These are phyloP conservation scores for Brachionus angularis DNA, from an alignment of 1,140 invertebrate genomes.

Conservation along the genomic window DNA sequence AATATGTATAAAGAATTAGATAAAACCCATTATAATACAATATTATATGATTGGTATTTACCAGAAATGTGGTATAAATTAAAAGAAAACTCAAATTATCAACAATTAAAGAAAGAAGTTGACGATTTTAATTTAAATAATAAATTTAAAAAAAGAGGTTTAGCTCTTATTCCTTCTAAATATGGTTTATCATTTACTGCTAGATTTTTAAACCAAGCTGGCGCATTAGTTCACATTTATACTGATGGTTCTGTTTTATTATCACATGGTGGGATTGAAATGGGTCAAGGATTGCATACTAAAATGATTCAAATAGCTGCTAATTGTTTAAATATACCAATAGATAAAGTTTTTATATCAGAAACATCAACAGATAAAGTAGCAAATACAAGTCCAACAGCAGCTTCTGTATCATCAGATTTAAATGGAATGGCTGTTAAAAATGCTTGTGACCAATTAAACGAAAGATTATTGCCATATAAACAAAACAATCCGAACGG, in stretches of 20 bases:
- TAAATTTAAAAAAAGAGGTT: slow-evolving; percentile 79
- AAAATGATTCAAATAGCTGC: slow-evolving; percentile 78
- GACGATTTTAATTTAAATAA: slow-evolving; percentile 73
- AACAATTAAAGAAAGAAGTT: slow-evolving; percentile 63
- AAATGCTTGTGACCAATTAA: slow-evolving; percentile 35
- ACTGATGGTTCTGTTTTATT: slow-evolving; percentile 83
- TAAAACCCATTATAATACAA: slow-evolving; percentile 73
- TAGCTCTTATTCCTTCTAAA: slow-evolving; percentile 79
- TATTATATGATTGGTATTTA: slow-evolving; percentile 70
- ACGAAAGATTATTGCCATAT: slow-evolving; percentile 32
- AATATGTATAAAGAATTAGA: slow-evolving; percentile 80
- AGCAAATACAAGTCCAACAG: slow-evolving; percentile 85
- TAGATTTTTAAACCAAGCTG: slow-evolving; percentile 76
- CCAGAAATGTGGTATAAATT: slow-evolving; percentile 78
- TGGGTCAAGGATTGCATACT: slow-evolving; percentile 90
- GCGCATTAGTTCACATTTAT: slow-evolving; percentile 82
- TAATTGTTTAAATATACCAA: slow-evolving; percentile 66
- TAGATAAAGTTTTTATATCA: slow-evolving; percentile 74
- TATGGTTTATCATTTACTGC: slow-evolving; percentile 81
- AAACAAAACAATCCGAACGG: slow-evolving; percentile 23
- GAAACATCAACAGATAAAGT: slow-evolving; percentile 89
- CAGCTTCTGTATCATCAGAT: slow-evolving; percentile 84
- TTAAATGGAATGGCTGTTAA: slow-evolving; percentile 86
- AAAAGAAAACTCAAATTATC: slow-evolving; percentile 66
- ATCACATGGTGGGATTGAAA: slow-evolving; percentile 86